phyloP scores from a whole-genome alignment of 2,113 vertebrate genomes.

The Bagarius yarrelli region DNA sequence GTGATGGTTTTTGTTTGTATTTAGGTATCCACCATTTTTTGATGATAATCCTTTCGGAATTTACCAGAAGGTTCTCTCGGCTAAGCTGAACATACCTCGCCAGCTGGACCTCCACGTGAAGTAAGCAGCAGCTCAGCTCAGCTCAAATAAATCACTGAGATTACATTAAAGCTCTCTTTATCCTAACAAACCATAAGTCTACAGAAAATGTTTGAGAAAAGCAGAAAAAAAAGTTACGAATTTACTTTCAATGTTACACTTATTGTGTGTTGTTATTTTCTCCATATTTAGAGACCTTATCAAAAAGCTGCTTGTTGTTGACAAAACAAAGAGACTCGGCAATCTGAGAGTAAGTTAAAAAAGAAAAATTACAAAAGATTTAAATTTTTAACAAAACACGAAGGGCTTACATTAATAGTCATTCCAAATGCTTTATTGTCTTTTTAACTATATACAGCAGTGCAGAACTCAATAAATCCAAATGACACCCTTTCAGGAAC shows the following conservation, averaged over 20 bases:
- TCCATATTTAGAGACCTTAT: conserved; percentile 76
- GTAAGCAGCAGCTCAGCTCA: conserved; percentile 62
- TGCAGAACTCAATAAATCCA: no score
- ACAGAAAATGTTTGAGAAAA: no score
- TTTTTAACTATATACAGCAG: no score
- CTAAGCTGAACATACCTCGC: conserved; percentile 79
- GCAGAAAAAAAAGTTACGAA: no score
- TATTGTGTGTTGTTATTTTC: background rate
- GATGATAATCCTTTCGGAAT: conserved; percentile 85
- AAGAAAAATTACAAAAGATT: no score
- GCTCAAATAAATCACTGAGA: background rate
- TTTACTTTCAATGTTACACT: no score
- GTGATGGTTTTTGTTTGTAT: background rate
- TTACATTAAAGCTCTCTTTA: background rate
- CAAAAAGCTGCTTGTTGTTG: conserved; percentile 78
- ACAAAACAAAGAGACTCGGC: conserved; percentile 75
- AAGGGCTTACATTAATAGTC: no score
- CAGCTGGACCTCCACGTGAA: conserved; percentile 81
- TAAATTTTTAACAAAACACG: no score
- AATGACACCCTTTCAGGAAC: no score
- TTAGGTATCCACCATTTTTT: conserved; percentile 81
- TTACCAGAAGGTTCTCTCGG: conserved; percentile 83
- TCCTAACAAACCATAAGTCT: no score
- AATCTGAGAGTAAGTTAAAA: conserved; percentile 76
- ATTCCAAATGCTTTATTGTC: no score